Evolutionary conservation across 2,888 invertebrate genomes (phyloP).

Genomic region (Sussaba pulchella): DNA sequence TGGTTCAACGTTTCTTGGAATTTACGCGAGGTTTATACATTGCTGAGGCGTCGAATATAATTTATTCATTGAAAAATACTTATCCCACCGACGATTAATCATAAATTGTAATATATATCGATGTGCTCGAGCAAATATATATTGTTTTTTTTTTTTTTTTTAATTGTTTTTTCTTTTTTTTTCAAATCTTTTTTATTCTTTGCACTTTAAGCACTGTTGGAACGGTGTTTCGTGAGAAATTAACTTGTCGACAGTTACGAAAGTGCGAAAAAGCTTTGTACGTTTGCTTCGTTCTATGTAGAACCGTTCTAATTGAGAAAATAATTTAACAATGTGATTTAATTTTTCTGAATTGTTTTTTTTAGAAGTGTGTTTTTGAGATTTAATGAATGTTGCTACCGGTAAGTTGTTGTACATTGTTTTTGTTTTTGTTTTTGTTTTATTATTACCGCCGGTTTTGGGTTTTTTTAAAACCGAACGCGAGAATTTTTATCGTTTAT

Average conservation of each 20-base stretch:
- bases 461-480: slow-evolving; percentile 14
- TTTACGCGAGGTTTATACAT: slow-evolving; percentile 58
- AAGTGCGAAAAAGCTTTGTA: slow-evolving; percentile 4
- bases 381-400: slow-evolving; percentile 39
- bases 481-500: background rate
- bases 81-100: slow-evolving; percentile 50
- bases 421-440: too few species aligned
- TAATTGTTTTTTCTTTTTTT: too few species aligned
- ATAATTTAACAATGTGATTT: too few species aligned
- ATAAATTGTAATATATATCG: slow-evolving; percentile 34
- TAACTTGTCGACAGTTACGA: slow-evolving; percentile 7
- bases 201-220: background rate
- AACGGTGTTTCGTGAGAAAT: background rate
- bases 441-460: too few species aligned
- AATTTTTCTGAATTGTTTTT: background rate
- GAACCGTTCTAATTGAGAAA: background rate
- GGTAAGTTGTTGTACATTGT: slow-evolving; percentile 64
- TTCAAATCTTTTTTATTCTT: too few species aligned
- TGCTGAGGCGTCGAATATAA: slow-evolving; percentile 50
- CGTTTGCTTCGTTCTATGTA: slow-evolving; percentile 15
- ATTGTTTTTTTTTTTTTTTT: too few species aligned
- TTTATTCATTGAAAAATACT: slow-evolving; percentile 48
- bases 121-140: background rate
- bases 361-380: slow-evolving; percentile 41
- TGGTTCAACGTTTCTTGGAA: slow-evolving; percentile 26